These are phyloP conservation scores for Chaetops frenatus DNA, from an alignment of 2,113 vertebrate species.

Conservation along the genomic window DNA sequence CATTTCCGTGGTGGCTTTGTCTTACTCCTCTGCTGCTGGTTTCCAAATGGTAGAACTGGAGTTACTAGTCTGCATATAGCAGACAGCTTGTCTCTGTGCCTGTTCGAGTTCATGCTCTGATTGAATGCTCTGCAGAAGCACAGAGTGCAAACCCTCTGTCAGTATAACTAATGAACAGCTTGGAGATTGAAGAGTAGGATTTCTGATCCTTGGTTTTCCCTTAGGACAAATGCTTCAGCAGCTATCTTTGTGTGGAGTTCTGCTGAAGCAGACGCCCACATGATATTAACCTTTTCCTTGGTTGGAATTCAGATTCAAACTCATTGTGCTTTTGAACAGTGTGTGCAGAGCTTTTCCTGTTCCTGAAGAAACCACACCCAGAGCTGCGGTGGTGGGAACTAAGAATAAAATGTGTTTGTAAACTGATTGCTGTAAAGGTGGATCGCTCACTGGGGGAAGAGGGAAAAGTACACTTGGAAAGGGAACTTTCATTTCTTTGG, in stretches of 20 bases:
- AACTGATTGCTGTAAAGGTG: not conserved
- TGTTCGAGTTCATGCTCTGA: not conserved
- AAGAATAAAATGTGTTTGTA: not conserved
- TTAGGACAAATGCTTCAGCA: not conserved
- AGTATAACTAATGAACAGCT: not conserved
- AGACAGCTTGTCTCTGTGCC: not conserved
- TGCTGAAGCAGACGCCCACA: not conserved
- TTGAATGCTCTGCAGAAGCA: not conserved
- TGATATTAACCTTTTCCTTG: constrained; percentile 16
- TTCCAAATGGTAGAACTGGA: not conserved
- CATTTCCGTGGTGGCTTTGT: not conserved
- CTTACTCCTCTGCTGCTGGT: not conserved
- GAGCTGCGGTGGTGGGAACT: not conserved
- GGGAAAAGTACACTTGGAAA: not conserved
- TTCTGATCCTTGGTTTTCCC: not conserved
- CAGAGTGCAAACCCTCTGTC: not conserved
- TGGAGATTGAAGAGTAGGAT: not conserved
- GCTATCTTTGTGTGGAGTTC: not conserved
- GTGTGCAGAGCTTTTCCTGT: not conserved
- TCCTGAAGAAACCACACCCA: constrained; percentile 52
- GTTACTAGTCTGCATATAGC: not conserved
- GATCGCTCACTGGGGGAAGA: not conserved
- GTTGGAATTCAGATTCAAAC: not conserved
- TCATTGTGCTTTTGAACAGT: constrained; percentile 18
- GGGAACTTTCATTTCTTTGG: not conserved